Evolutionary conservation across 2,797 vertebrate genomes (phyloP), one percentile per base, ranked within the genome.

Genomic region (Manis crassicaudata): DNA sequence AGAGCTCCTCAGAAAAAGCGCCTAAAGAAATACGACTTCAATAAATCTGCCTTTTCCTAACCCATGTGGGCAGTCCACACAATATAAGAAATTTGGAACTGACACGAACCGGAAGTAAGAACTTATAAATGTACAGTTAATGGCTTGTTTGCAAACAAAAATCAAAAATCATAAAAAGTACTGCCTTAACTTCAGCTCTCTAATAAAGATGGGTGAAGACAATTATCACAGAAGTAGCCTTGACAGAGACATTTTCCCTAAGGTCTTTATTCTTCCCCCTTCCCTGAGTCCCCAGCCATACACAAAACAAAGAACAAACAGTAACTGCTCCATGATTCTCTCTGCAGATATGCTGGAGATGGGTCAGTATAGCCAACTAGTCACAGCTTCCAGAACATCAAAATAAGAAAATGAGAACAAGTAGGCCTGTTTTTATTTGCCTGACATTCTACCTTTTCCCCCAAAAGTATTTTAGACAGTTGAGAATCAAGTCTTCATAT

Each of bases 341-440:
- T 93, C 40, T 91, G n/a, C 72, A 77, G 7, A 67, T 40, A 60
- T 40, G 58, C 8, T 86, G 63, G 35, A 73, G 37, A 85, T 95
- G 58, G 25, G n/a, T 67, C 27, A 73, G 72, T 52, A 92, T 17
- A 72, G 86, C 73, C 8, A 46, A 63, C 37, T 54, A 79, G 70
- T 32, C 50, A 54, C 29, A 92, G 79, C 37, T 90, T 89, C 32
- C 63, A 82, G 35, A 68, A 20, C 58, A 68, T 68, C 37, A 73
- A 90, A 94, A 87, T 60, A 83, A 77, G 37, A 93, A 52, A 68
- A 91, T 43, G 8, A 82, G 35, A 95, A 86, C 43, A 95, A 62
- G 50, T 8, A 88, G 27, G 32, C 0, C 21, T 62, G 46, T 62
- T 93, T 88, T 93, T 76, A 88, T 18, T 92, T 89, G 37, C 40